Evolutionary conservation across 2,888 invertebrate genomes (phyloP).

Genomic region (Ctena decussata): DNA sequence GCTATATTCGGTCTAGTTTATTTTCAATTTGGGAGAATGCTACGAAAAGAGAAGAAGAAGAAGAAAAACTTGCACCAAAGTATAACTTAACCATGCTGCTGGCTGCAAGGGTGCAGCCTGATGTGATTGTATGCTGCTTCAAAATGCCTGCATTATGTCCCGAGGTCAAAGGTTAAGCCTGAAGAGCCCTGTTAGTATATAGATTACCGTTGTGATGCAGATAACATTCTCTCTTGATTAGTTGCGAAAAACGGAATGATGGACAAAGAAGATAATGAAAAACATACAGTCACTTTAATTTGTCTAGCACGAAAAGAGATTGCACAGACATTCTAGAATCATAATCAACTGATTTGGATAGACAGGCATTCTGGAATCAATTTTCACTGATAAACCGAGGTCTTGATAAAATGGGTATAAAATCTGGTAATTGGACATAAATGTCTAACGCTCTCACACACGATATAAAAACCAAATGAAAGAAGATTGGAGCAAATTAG

Average conservation of each 20-base stretch:
- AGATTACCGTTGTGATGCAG: too few species aligned
- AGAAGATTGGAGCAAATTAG: slow-evolving; percentile 68
- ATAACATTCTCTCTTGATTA: background rate
- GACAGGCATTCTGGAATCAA: slow-evolving; percentile 46
- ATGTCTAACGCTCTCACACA: slow-evolving; percentile 67
- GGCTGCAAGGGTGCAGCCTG: too few species aligned
- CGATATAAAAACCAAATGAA: slow-evolving; percentile 69
- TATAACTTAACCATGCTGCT: too few species aligned
- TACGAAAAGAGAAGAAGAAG: too few species aligned
- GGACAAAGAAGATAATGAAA: background rate
- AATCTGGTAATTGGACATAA: slow-evolving; percentile 74
- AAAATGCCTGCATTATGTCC: too few species aligned
- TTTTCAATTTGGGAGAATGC: too few species aligned
- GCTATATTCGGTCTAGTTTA: too few species aligned
- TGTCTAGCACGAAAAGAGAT: background rate
- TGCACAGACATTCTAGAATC: background rate
- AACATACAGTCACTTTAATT: slow-evolving; percentile 5
- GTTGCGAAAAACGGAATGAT: background rate
- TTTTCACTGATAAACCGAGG: slow-evolving; percentile 51
- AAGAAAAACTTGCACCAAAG: too few species aligned
- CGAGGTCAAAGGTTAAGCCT: too few species aligned
- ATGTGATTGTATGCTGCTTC: too few species aligned
- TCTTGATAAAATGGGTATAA: slow-evolving; percentile 67
- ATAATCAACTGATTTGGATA: slow-evolving; percentile 24
- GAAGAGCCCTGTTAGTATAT: too few species aligned